Evolutionary conservation across 1,140 invertebrate genomes (phyloP).

Genomic region (Trichonephila inaurata): DNA sequence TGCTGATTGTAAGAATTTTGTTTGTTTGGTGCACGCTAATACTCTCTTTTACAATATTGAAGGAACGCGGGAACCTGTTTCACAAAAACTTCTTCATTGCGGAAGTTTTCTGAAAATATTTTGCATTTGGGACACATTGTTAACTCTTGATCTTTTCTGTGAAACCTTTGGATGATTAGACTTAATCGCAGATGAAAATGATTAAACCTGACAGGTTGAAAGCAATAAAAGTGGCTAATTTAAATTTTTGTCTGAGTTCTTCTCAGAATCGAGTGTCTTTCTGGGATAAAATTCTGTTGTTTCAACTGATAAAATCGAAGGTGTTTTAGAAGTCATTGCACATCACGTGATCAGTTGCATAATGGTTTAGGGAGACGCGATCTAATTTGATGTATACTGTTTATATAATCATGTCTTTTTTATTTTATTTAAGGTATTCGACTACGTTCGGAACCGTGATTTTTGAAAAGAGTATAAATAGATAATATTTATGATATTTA

Average conservation of each 20-base stretch:
- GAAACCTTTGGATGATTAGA: not conserved
- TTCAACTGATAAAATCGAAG: no score
- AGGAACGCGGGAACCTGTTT: not conserved
- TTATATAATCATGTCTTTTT: no score
- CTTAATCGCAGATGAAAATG: not conserved
- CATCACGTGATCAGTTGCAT: no score
- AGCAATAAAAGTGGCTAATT: not conserved
- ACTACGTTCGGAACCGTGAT: no score
- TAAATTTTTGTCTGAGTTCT: not conserved
- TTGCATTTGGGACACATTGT: not conserved
- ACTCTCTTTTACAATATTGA: not conserved
- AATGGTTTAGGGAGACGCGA: no score
- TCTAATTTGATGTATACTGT: no score
- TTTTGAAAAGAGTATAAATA: no score
- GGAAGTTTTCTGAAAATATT: constrained; percentile 16
- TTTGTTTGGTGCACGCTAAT: not conserved
- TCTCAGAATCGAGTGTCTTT: not conserved
- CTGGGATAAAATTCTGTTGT: no score
- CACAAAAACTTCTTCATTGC: not conserved
- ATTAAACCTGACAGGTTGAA: not conserved
- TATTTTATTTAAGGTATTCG: no score
- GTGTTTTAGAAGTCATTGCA: no score
- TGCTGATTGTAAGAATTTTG: not conserved
- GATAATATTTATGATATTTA: no score
- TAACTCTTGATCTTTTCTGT: constrained; percentile 3